Conservation (phyloP, 2,113 vertebrate species). For the Sialia sialis region DNA sequence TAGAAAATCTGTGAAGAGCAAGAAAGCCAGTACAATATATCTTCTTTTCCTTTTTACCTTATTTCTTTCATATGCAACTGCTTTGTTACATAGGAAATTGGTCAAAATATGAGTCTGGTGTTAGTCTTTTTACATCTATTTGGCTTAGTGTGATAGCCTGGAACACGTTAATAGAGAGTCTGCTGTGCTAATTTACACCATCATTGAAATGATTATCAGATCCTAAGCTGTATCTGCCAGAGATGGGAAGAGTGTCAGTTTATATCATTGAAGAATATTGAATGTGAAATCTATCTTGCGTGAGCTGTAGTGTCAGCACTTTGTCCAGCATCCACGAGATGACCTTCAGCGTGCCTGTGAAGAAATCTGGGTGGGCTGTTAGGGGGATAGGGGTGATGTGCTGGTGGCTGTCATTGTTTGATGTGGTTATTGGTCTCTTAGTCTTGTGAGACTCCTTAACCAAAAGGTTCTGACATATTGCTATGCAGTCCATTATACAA, state of each 20-base stretch:
- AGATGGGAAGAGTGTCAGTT: neutral
- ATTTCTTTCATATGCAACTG: neutral
- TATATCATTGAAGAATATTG: neutral
- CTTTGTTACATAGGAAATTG: neutral
- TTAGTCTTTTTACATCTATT: neutral
- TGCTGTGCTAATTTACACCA: neutral
- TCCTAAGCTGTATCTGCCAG: neutral
- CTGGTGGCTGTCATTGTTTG: neutral
- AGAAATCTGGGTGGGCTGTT: neutral
- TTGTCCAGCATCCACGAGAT: neutral
- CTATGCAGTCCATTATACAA: neutral
- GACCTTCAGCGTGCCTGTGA: neutral
- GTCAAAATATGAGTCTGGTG: neutral
- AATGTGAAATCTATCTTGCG: neutral
- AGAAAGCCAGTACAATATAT: neutral
- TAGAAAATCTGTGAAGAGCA: neutral
- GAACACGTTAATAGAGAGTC: neutral
- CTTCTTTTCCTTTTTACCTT: neutral
- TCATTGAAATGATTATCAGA: neutral
- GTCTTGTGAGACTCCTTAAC: neutral
- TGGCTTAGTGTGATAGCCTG: neutral
- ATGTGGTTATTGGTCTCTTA: neutral
- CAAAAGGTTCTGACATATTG: neutral
- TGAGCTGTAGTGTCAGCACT: neutral
- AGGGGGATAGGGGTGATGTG: neutral